A percentile compares a stretch with the other conserved stretches of the same genome.
These are phyloP conservation scores for Cremastinae sp. DNA, from an alignment of 2,888 invertebrate genomes.

Conservation along the genomic window DNA sequence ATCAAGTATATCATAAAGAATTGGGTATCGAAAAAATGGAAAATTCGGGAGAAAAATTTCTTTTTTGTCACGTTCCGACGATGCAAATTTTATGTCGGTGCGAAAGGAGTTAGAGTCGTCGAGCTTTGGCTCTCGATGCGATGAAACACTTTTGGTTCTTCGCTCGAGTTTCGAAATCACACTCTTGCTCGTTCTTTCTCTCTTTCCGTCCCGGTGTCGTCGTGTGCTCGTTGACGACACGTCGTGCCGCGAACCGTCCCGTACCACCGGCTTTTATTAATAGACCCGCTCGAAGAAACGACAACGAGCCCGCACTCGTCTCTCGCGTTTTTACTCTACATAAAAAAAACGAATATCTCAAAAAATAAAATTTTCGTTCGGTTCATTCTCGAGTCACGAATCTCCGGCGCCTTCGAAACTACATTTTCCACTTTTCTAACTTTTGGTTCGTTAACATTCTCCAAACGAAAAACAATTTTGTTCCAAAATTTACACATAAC, in stretches of 20 bases:
- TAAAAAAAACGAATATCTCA: background rate
- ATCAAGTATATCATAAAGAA: too few relatives aligned
- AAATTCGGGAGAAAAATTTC: too few relatives aligned
- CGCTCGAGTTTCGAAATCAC: slow-evolving; percentile 67
- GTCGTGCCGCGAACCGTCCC: slow-evolving; percentile 45
- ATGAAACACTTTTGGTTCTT: slow-evolving; percentile 37
- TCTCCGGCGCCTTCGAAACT: background rate
- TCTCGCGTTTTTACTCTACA: slow-evolving; percentile 47
- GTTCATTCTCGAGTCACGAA: slow-evolving; percentile 12
- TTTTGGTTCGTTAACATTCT: too few relatives aligned
- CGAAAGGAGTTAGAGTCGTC: slow-evolving; percentile 5
- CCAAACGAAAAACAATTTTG: too few relatives aligned
- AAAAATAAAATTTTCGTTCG: background rate
- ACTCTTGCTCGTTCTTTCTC: slow-evolving; percentile 46
- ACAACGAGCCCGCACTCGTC: slow-evolving; percentile 37
- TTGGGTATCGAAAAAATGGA: too few relatives aligned
- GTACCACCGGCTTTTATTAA: slow-evolving; percentile 70
- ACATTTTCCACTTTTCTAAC: too few relatives aligned
- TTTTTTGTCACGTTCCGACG: too few relatives aligned
- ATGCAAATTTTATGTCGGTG: slow-evolving; percentile 1
- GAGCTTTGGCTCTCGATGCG: slow-evolving; percentile 33
- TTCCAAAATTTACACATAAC: too few relatives aligned
- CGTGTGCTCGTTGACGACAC: slow-evolving; percentile 34
- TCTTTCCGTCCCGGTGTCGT: slow-evolving; percentile 21
- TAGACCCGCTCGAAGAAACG: slow-evolving; percentile 63